Evolutionary conservation across 2,888 invertebrate species (phyloP).

Genomic region (Lycocerus yunnanus): DNA sequence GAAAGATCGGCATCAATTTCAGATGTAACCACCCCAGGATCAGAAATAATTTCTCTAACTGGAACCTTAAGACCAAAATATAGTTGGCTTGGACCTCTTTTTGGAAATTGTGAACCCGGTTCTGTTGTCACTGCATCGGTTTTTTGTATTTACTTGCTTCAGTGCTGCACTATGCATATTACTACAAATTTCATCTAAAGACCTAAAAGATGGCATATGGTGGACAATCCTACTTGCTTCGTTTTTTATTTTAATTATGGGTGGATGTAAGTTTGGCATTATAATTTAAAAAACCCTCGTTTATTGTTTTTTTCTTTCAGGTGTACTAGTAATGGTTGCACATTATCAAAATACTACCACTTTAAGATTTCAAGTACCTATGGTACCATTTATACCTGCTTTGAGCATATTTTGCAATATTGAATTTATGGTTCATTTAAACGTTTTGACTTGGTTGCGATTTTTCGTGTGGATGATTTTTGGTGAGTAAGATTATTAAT

Average conservation of each 20-base stretch:
- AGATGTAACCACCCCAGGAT: constrained; percentile 50
- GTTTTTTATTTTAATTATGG: constrained; percentile 65
- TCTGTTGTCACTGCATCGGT: constrained; percentile 75
- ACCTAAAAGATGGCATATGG: constrained; percentile 62
- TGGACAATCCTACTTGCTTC: constrained; percentile 71
- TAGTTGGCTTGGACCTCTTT: constrained; percentile 72
- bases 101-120: constrained; percentile 78
- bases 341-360: constrained; percentile 76
- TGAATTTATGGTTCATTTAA: constrained; percentile 81
- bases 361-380: constrained; percentile 77
- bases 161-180: constrained; percentile 73
- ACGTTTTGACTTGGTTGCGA: constrained; percentile 80
- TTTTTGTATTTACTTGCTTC: constrained; percentile 67
- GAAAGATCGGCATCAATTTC: constrained; percentile 52
- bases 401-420: constrained; percentile 81
- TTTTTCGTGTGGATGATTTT: constrained; percentile 87
- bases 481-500: constrained; percentile 58
- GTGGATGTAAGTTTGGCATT: constrained; percentile 64
- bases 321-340: constrained; percentile 69
- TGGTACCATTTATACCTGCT: constrained; percentile 79
- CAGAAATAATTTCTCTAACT: constrained; percentile 60
- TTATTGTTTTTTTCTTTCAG: constrained; percentile 50
- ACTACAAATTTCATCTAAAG: constrained; percentile 62
- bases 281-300: background rate
- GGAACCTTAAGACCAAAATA: constrained; percentile 79